Percentiles rank a stretch among this genome's conserved stretches.
Evolutionary conservation across 2,113 vertebrate species (phyloP).

Genomic region (Ariopsis seemanni): DNA sequence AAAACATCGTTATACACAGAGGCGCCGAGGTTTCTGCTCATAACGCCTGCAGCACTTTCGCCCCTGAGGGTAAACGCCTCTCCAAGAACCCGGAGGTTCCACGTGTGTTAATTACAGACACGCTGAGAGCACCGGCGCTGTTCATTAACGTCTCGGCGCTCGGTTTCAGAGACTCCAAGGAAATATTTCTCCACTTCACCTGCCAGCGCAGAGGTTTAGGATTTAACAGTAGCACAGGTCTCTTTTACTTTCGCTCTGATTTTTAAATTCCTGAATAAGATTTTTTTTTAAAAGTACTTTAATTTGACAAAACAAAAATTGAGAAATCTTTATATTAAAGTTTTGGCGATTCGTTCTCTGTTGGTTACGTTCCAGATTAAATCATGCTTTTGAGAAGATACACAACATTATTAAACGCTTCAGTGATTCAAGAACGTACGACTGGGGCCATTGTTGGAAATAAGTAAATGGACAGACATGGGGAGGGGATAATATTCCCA

Average conservation of each 20-base stretch:
- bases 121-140: slow-evolving; percentile 49
- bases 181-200: neutral
- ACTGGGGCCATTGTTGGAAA: no score
- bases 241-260: neutral
- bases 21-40: no score
- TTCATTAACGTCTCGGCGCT: slow-evolving; percentile 44
- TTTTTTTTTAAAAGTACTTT: neutral
- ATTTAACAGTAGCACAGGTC: no score
- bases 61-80: slow-evolving; percentile 7
- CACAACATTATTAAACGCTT: no score
- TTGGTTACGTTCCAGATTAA: neutral
- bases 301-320: neutral
- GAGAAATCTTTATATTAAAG: no score
- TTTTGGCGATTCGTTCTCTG: neutral
- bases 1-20: no score
- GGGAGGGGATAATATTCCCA: no score
- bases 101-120: slow-evolving; percentile 67
- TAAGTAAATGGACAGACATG: no score
- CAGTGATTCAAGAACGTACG: no score
- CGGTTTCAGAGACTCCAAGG: slow-evolving; percentile 8
- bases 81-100: slow-evolving; percentile 64
- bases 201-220: no score
- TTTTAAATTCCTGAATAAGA: neutral
- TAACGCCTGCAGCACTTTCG: no score
- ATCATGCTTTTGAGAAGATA: neutral